phyloP scores from a whole-genome alignment of 2,797 vertebrate genomes.

The Clarias fuscus region DNA sequence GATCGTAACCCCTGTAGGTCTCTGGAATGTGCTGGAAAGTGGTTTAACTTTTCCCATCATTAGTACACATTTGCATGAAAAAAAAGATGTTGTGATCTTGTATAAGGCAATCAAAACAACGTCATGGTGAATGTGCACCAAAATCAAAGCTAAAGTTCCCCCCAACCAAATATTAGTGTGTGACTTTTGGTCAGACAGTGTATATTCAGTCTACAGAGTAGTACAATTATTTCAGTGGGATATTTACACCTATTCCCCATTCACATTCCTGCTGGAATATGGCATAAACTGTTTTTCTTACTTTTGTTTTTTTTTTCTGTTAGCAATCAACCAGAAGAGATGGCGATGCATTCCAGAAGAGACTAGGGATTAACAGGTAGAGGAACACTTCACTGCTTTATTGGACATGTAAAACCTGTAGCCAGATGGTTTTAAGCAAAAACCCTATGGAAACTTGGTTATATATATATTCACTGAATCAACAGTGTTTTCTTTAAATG shows the following conservation, averaged over 20 bases:
- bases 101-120: too few species aligned
- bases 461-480: not conserved
- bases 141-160: too few species aligned
- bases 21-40: too few species aligned
- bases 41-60: too few species aligned
- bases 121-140: too few species aligned
- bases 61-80: too few species aligned
- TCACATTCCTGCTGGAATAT: not conserved
- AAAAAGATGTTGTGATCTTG: too few species aligned
- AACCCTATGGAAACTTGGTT: not conserved
- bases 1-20: too few species aligned
- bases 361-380: slow-evolving; percentile 75
- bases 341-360: slow-evolving; percentile 84
- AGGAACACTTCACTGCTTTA: slow-evolving; percentile 1
- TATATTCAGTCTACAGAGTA: not conserved
- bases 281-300: not conserved
- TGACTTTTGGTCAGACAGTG: not conserved
- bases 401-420: not conserved
- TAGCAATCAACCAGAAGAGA: slow-evolving; percentile 90
- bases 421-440: not conserved
- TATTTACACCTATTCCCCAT: not conserved
- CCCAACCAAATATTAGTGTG: too few species aligned
- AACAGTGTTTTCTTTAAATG: not conserved
- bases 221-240: not conserved
- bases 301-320: slow-evolving; percentile 24